Conservation (phyloP, 64 coral and sea anemone genomes). For the Pachyseris speciosa region DNA sequence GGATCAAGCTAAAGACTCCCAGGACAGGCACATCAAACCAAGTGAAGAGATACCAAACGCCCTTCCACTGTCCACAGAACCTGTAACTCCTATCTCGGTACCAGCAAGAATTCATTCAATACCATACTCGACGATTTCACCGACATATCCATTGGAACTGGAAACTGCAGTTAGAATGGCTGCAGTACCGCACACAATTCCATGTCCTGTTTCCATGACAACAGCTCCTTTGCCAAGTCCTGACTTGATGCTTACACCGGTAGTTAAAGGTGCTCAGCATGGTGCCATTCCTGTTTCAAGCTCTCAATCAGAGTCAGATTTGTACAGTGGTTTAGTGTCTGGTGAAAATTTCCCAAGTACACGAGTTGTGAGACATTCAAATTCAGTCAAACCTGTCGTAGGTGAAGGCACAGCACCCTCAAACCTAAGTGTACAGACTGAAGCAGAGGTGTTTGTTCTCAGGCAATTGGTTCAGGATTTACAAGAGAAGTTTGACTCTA, state of each 20-base stretch:
- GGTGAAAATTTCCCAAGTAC: background rate
- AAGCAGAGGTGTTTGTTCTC: background rate
- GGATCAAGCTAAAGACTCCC: slow-evolving; percentile 20
- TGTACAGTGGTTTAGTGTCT: background rate
- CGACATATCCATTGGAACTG: background rate
- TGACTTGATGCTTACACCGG: slow-evolving; percentile 82
- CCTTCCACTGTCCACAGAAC: background rate
- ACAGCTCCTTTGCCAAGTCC: slow-evolving; percentile 72
- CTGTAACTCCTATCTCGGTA: slow-evolving; percentile 19
- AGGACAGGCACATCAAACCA: background rate
- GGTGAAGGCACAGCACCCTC: background rate
- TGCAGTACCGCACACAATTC: slow-evolving; percentile 24
- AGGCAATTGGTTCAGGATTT: slow-evolving; percentile 57
- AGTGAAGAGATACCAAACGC: background rate
- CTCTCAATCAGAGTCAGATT: background rate
- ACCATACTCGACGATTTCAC: background rate
- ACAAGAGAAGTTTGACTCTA: slow-evolving; percentile 65
- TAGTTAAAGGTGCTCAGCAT: slow-evolving; percentile 11
- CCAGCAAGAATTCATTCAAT: slow-evolving; percentile 27
- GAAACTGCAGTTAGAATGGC: background rate
- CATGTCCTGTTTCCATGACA: slow-evolving; percentile 67
- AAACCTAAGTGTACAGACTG: background rate
- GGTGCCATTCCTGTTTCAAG: slow-evolving; percentile 59
- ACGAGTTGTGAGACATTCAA: slow-evolving; percentile 52
- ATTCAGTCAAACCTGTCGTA: slow-evolving; percentile 2